Base-by-base conservation (phyloP, 2,797 vertebrate species). In the Pagetopsis macropterus region DNA sequence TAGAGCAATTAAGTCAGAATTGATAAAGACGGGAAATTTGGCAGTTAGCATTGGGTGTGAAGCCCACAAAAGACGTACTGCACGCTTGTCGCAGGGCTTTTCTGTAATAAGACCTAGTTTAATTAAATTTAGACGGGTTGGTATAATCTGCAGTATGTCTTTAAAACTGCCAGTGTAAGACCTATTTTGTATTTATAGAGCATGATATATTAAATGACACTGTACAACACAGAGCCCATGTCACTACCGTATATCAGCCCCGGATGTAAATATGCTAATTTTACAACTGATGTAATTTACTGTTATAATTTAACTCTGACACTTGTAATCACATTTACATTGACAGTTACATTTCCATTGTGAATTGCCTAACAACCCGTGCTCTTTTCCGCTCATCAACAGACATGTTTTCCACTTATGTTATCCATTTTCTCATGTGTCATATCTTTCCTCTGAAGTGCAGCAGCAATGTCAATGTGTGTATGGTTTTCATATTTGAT, bases 241-340 rank as follows among this genome's bases (percentile, higher is more conserved):
- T 68, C 68, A 45, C 57, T 54, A 40, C 79, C 54, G 41, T 65
- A 40, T 63, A 55, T 82, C 80, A 76, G 46, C 44, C 43, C 56
- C 40, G 3, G 45, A 65, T 90, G 88, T 91, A 88, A 85, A 89
- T 90, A 84, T 60, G 61, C 70, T 75, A 5, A 76, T 83, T 85
- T 86, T 82, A 79, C 73, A 74, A 58, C 65, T 52, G 71, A 72
- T 78, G 55, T 65, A 72, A 76, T 52, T 57, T 61, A 43, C 60
- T 57, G 65, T 79, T 61, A 57, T 45, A 65, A 61, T 67, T 78
- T 62, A 75, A 54, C 27, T 64, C 75, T 43, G 57, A 67, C 70
- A 68, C 49, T 41, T 69, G 44, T 50, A 69, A 62, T 40, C 66
- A 86, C 64, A 81, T 76, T 79, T 52, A 65, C 72, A 49, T 14